These are phyloP conservation scores for Ivindomyrus marchei DNA, from an alignment of 2,113 vertebrate species.

Conservation along the genomic window DNA sequence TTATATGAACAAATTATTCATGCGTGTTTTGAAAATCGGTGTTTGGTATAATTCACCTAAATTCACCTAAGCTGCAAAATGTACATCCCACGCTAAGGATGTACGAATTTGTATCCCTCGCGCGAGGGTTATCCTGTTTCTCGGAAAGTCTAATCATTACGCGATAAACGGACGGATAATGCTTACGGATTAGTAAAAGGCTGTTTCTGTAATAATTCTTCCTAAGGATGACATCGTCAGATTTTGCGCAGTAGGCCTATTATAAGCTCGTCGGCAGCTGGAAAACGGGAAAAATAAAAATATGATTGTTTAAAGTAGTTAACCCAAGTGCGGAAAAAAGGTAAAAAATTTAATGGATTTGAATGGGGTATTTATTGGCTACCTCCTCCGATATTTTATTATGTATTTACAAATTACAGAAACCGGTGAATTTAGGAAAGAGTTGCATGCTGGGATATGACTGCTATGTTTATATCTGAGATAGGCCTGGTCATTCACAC, in stretches of 20 bases:
- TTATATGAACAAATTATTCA: not conserved
- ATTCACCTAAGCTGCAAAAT: not conserved
- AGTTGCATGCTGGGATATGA: not conserved
- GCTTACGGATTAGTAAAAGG: not conserved
- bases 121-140: not conserved
- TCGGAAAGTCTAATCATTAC: not conserved
- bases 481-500: not conserved
- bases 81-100: not conserved
- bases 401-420: not conserved
- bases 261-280: not conserved
- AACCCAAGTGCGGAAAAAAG: not conserved
- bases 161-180: not conserved
- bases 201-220: not conserved
- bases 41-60: not conserved
- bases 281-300: not conserved
- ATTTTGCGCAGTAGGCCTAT: not conserved
- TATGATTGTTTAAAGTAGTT: not conserved
- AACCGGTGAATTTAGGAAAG: not conserved
- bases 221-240: not conserved
- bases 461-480: not conserved
- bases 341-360: not conserved
- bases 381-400: not conserved
- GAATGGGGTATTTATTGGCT: not conserved
- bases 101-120: not conserved
- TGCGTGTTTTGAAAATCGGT: not conserved